A percentile compares a stretch with the other conserved stretches of the same genome.
Evolutionary conservation across 2,888 invertebrate genomes (phyloP).

Genomic region (Apamea epomidion): DNA sequence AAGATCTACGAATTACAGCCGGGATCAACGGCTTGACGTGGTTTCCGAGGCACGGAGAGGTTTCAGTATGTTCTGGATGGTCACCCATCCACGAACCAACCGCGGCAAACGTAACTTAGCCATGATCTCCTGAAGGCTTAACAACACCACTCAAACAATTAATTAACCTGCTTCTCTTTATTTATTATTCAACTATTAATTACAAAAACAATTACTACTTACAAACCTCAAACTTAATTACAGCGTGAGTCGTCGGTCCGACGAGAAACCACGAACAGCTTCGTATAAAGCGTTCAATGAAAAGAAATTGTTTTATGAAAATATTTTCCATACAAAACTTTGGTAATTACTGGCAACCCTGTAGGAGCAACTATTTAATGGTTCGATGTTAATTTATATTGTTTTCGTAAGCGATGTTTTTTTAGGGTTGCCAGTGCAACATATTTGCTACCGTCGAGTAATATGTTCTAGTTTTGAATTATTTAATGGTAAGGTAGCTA

Average conservation of each 20-base stretch:
- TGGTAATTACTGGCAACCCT: conserved; percentile 68
- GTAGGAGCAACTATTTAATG: conserved; percentile 62
- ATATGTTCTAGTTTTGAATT: background rate
- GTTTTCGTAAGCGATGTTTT: conserved; percentile 50
- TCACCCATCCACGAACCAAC: background rate
- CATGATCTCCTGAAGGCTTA: background rate
- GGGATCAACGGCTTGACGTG: background rate
- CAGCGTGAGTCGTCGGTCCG: conserved; percentile 39
- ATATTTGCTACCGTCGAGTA: background rate
- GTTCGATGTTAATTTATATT: conserved; percentile 61
- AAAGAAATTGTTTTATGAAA: conserved; percentile 69
- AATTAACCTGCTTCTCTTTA: conserved; percentile 13
- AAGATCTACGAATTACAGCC: background rate
- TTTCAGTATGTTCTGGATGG: background rate
- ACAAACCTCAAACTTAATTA: conserved; percentile 53
- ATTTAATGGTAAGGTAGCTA: too few relatives aligned
- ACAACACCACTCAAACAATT: conserved; percentile 2
- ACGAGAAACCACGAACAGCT: conserved; percentile 35
- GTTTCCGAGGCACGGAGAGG: background rate
- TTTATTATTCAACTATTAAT: conserved; percentile 52
- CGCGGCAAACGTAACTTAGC: background rate
- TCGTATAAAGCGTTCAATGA: conserved; percentile 53
- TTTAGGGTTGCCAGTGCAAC: background rate
- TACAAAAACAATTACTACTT: conserved; percentile 50
- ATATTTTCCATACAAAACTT: conserved; percentile 72